Evolutionary conservation across 2,113 vertebrate species (phyloP), one percentile per base, ranked within the genome.

Genomic region (Junco hyemalis): DNA sequence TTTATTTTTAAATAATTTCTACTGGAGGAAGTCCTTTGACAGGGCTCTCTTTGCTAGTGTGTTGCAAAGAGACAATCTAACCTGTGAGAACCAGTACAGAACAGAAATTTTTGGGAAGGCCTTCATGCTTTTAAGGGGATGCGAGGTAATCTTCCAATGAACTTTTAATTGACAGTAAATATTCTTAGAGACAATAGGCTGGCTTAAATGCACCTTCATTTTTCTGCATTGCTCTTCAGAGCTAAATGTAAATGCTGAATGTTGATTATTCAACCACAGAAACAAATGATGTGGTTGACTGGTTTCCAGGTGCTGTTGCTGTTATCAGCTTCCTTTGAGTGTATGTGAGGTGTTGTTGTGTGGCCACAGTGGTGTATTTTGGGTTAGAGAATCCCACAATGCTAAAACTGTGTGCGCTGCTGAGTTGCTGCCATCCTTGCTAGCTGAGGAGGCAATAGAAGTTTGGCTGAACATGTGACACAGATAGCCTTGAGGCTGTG

Each of bases 401-500:
- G 14, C 18, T 42, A 48, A 4, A 33, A 31, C 12, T 28, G 8
- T 8, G 35, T 13, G 3, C 1, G 4, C 51, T 79, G 44, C 56
- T 68, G 82, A 54, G 51, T 13, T 63, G 23, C 21, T 60, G 31
- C 26, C 12, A 38, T 23, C 21, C 29, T 40, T 86, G 33, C 68
- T 86, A n/a, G 14, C 2, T 71, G 45, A 81, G 54, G 31, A 73
- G 50, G 8, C 24, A 23, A 25, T 42, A 48, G 35, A 47, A 66
- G 7, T 1, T 36, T 15, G 25, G 14, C 24, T 81, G 44, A 69
- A 86, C 16, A 36, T 0, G 1, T 68, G 11, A 22, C 33, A 9
- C 0, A 1, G 9, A 13, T 78, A 36, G 28, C 11, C 14, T 70
- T 64, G 69, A 21, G 19, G 5, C 23, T 81, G 17, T 88, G 22